Base-by-base conservation (phyloP, 92 coral and sea anemone genomes). In the Metridium senile region DNA sequence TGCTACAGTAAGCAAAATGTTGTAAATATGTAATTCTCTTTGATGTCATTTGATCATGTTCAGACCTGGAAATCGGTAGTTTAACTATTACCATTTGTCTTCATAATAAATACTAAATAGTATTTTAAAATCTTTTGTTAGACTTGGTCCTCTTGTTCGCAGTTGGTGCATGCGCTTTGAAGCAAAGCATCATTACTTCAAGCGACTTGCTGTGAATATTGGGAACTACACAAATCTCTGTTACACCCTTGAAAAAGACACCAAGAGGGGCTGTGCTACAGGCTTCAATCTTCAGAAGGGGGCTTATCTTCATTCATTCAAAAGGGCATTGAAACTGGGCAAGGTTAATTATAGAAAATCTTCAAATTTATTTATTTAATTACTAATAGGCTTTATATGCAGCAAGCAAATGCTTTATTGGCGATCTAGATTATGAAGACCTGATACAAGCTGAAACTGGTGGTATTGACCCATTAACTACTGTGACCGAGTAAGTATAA, bases 151-250 rank as follows among this genome's bases (percentile, higher is more conserved):
- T 22, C 85, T 85, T 9, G 86, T 88, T 39, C 51, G 72, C 25
- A 88, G 88, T 59, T 89, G 93, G 93, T 85, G 85, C 32, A 89
- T 85, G 93, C 80, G 85, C 9, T 89, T 65, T 81, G 90, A 89
- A 53, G 93, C 83, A 61, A 89, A 89, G 59, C 90, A 89, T 77
- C 90, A 82, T 29, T 86, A 89, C 62, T 89, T 89, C 35, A 89
- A 89, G 58, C 75, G 68, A 9, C 71, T 84, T 64, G 93, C 87
- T 10, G 66, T 77, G 2, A 57, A 68, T 16, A n/a, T 83, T 70
- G 90, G 88, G 0, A 89, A 89, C 30, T 85, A 58, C 10, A 85
- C 75, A 25, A 89, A 89, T 71, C 58, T 89, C 19, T 74, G 89
- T 51, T 81, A 35, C 71, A 67, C 89, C 11, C 77, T 89, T 52